Conservation (phyloP, 2,113 vertebrate species). For the Catharus minimus region DNA sequence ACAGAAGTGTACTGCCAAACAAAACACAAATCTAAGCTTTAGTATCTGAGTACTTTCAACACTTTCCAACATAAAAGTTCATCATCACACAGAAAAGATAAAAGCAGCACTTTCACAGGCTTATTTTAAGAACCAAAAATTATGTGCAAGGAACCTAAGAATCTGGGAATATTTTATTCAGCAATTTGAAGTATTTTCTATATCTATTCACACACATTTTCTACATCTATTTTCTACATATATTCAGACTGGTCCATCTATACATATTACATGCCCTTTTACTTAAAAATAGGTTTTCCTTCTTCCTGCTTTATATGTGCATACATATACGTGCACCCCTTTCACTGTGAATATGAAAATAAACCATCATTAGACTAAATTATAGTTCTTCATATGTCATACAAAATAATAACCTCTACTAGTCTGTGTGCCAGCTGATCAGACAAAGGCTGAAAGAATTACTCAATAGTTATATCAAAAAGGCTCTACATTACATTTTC, state of each 20-base stretch:
- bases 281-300: slow-evolving; percentile 8
- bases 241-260: not conserved
- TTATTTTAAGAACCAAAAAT: slow-evolving; percentile 66
- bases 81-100: slow-evolving; percentile 70
- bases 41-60: slow-evolving; percentile 75
- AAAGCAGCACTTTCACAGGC: slow-evolving; percentile 71
- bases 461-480: not conserved
- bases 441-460: slow-evolving; percentile 39
- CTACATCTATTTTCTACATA: not conserved
- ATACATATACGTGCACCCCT: not conserved
- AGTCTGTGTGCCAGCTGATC: not conserved
- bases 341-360: slow-evolving; percentile 20
- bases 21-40: slow-evolving; percentile 83
- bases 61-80: slow-evolving; percentile 77
- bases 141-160: slow-evolving; percentile 50
- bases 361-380: slow-evolving; percentile 41
- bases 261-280: not conserved
- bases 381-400: slow-evolving; percentile 11
- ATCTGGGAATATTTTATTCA: slow-evolving; percentile 48
- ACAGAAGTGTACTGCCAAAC: slow-evolving; percentile 85
- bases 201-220: not conserved
- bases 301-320: not conserved
- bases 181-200: slow-evolving; percentile 46
- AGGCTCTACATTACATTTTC: not conserved
- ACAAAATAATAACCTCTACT: slow-evolving; percentile 30